Percentiles rank a stretch among this genome's conserved stretches.
phyloP scores from a whole-genome alignment of 1,140 invertebrate species.

The Panagrolaimus sp. region DNA sequence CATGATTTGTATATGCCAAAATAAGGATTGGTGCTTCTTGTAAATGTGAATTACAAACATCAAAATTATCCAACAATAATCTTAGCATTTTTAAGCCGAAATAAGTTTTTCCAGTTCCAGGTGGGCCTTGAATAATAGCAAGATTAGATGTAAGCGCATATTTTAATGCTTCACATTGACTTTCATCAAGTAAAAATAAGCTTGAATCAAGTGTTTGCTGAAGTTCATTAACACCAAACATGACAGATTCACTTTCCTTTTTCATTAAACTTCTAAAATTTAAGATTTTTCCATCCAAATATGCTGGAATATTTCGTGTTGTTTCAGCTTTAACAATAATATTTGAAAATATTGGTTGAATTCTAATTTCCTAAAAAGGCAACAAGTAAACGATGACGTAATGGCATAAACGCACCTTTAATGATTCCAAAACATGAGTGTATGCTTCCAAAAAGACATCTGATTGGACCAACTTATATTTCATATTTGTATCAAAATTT shows the following conservation, averaged over 20 bases:
- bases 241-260: too few species aligned
- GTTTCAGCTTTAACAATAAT: slow-evolving; percentile 20
- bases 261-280: too few species aligned
- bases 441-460: slow-evolving; percentile 63
- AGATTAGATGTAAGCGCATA: slow-evolving; percentile 61
- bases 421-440: slow-evolving; percentile 59
- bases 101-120: slow-evolving; percentile 74
- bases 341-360: slow-evolving; percentile 41
- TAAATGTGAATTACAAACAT: slow-evolving; percentile 52
- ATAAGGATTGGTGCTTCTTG: slow-evolving; percentile 67
- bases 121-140: slow-evolving; percentile 65
- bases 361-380: slow-evolving; percentile 56
- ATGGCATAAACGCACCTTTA: slow-evolving; percentile 36
- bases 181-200: slow-evolving; percentile 57
- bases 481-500: too few species aligned
- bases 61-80: slow-evolving; percentile 31
- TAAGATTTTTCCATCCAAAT: slow-evolving; percentile 15
- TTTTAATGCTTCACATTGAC: slow-evolving; percentile 61
- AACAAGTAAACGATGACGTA: not conserved
- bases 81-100: slow-evolving; percentile 63
- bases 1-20: slow-evolving; percentile 62
- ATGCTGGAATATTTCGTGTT: slow-evolving; percentile 13
- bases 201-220: not conserved
- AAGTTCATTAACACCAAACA: not conserved
- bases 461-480: too few species aligned